These are phyloP conservation scores for Zelostemma sp. DNA, from an alignment of 1,140 invertebrate genomes.

Conservation along the genomic window DNA sequence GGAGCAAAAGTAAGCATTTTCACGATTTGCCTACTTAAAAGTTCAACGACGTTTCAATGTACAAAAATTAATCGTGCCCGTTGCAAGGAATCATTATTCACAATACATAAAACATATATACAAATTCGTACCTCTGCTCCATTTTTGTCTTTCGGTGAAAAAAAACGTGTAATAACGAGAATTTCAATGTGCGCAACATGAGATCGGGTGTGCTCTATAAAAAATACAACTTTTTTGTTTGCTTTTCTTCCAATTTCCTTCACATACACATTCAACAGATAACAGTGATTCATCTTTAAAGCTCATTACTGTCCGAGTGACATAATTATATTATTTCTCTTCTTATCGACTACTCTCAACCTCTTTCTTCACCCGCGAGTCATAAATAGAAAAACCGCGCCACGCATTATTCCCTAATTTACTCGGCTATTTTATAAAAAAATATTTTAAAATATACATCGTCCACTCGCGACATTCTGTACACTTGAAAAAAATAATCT, in stretches of 20 bases:
- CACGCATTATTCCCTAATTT: conserved; percentile 27
- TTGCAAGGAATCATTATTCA: no score
- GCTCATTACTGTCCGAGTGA: conserved; percentile 29
- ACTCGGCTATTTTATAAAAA: conserved; percentile 50
- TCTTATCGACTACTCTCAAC: not conserved
- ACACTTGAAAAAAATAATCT: conserved; percentile 54
- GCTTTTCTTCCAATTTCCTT: conserved; percentile 7
- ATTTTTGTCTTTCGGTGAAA: not conserved
- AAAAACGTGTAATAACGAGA: conserved; percentile 19
- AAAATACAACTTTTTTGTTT: conserved; percentile 33
- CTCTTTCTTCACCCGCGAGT: conserved; percentile 1
- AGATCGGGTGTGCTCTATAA: conserved; percentile 34
- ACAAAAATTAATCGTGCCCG: not conserved
- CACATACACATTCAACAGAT: conserved; percentile 13
- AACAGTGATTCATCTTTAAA: conserved; percentile 22
- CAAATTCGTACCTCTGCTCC: not conserved
- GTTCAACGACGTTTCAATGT: not conserved
- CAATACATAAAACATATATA: not conserved
- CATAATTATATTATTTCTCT: conserved; percentile 15
- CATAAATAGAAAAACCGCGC: conserved; percentile 26
- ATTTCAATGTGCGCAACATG: conserved; percentile 32
- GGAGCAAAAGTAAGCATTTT: not conserved
- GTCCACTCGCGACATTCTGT: conserved; percentile 51
- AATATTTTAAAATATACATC: conserved; percentile 54
- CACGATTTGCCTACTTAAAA: no score